Percentiles rank a stretch among this genome's conserved stretches.
These are phyloP conservation scores for Drosophila lini DNA, from an alignment of 1,140 invertebrate genomes.

Conservation along the genomic window DNA sequence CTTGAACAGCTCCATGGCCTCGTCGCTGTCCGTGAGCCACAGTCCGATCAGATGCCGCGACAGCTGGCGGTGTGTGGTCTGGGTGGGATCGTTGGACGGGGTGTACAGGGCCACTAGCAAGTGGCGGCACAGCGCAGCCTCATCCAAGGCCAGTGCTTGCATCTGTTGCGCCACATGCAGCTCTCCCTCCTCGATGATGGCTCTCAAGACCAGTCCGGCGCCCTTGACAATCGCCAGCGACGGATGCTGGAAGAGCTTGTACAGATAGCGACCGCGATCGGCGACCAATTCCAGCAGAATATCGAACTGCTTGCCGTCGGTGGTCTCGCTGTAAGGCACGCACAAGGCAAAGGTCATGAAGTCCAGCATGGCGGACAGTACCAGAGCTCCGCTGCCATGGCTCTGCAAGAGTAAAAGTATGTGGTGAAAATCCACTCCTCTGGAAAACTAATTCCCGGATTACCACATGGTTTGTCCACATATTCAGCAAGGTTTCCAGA, in stretches of 20 bases:
- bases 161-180: slow-evolving; percentile 95
- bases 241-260: slow-evolving; percentile 98
- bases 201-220: slow-evolving; percentile 97
- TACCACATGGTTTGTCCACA: slow-evolving; percentile 98
- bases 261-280: slow-evolving; percentile 94
- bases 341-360: slow-evolving; percentile 99
- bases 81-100: slow-evolving; percentile 89
- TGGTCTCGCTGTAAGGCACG: slow-evolving; percentile 99
- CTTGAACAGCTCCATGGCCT: slow-evolving; percentile 94
- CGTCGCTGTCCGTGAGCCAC: slow-evolving; percentile 98
- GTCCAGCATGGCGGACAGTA: slow-evolving; percentile 98
- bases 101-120: slow-evolving; percentile 96
- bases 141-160: slow-evolving; percentile 97
- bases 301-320: slow-evolving; percentile 98
- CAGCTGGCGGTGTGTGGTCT: slow-evolving; percentile 94
- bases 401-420: slow-evolving; percentile 86
- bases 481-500: slow-evolving; percentile 95
- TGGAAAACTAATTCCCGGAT: slow-evolving; percentile 74
- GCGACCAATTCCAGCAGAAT: slow-evolving; percentile 97
- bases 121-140: slow-evolving; percentile 98
- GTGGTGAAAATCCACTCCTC: neutral
- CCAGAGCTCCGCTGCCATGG: slow-evolving; percentile 91
- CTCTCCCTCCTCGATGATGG: slow-evolving; percentile 98
- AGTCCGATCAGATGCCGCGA: slow-evolving; percentile 98
- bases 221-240: slow-evolving; percentile 99